Percentiles rank a stretch among this genome's conserved stretches.
These are phyloP conservation scores for Plutomurus gul DNA, from an alignment of 1,140 invertebrate species.

Conservation along the genomic window DNA sequence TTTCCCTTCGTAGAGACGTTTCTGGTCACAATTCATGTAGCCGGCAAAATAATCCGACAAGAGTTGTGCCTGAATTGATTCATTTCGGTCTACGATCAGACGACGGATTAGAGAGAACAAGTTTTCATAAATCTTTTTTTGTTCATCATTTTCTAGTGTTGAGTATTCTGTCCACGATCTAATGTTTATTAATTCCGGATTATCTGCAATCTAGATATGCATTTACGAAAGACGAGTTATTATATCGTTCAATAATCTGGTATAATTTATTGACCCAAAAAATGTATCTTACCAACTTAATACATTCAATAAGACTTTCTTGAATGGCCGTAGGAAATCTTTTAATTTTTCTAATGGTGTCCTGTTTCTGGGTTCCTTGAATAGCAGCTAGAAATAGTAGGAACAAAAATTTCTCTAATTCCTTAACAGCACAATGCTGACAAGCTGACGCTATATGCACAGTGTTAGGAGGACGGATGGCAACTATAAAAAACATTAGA, in stretches of 20 bases:
- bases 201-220: constrained; percentile 45
- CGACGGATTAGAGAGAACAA: constrained; percentile 36
- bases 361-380: constrained; percentile 47
- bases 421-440: constrained; percentile 40
- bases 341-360: constrained; percentile 46
- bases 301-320: constrained; percentile 43
- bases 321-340: constrained; percentile 45
- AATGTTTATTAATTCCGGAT: constrained; percentile 45
- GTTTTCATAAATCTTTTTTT: constrained; percentile 48
- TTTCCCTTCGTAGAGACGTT: constrained; percentile 43
- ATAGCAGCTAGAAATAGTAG: constrained; percentile 50
- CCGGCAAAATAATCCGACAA: constrained; percentile 48
- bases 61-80: constrained; percentile 42
- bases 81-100: constrained; percentile 50
- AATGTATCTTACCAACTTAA: constrained; percentile 44
- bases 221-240: not conserved
- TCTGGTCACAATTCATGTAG: constrained; percentile 49
- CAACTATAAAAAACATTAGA: no score
- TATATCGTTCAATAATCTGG: not conserved
- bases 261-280: not conserved
- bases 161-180: constrained; percentile 49
- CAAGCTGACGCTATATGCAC: constrained; percentile 51
- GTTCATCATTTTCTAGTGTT: constrained; percentile 35
- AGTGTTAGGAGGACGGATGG: constrained; percentile 47
- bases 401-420: constrained; percentile 50